Base-by-base conservation (phyloP, 2,113 vertebrate genomes). In the Ceyx margarethae region DNA sequence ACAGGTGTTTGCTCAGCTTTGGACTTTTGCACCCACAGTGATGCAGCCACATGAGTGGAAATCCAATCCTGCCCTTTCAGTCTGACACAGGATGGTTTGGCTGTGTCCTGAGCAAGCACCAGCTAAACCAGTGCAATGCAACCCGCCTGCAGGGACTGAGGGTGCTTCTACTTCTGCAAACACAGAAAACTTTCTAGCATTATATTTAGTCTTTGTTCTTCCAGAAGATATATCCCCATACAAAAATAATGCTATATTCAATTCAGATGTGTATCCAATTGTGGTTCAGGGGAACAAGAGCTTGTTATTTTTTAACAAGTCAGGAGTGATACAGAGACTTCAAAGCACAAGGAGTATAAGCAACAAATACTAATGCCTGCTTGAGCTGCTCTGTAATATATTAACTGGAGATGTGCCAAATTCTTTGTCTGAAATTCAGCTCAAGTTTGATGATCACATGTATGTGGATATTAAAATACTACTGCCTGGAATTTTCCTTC, bases 111-210 rank as follows among this genome's bases (percentile, higher is more conserved):
- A 45, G n/a, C 50, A 7, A 65, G 21, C 58, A n/a, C 1, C 0
- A 31, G 46, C 3, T 3, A 7, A 73, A 57, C 8, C 48, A 25
- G 33, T 7, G 4, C 54, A 57, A 22, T 2, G 14, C 40, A 81
- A 56, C 26, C 4, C 0, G 0, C 57, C 53, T 45, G 46, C 33
- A 21, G 14, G 23, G 56, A 45, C 1, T 4, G 9, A 7, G 12
- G 6, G 2, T 5, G 10, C 15, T 57, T 57, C 3, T 9, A 9
- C 50, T 29, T 31, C 43, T 64, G 33, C 68, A 37, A 69, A 77
- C 42, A 66, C 3, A 0, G 2, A 40, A 31, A 64, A 42, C 50
- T 23, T 61, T 15, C 45, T 79, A 71, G 25, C 25, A 14, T 15
- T 9, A 0, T 25, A 48, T 40, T 56, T 19, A 43, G 6, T 16